A percentile compares a stretch with the other conserved stretches of the same genome.
These are phyloP conservation scores for Cephus spinipes DNA, from an alignment of 2,888 invertebrate genomes.

Conservation along the genomic window DNA sequence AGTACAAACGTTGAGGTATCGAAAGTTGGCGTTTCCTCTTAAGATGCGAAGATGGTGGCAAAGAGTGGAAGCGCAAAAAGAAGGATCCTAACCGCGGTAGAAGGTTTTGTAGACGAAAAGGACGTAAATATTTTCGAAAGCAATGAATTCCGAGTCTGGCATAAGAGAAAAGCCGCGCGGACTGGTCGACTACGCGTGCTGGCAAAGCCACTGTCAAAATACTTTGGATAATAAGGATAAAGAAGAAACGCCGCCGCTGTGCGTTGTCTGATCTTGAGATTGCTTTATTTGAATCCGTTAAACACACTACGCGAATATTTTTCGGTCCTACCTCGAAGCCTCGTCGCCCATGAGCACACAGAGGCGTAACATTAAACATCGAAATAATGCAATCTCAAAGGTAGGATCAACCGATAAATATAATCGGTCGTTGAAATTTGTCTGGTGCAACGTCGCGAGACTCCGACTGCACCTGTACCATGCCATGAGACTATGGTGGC, in stretches of 20 bases:
- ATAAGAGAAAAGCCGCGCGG: conserved; percentile 8
- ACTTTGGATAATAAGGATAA: conserved; percentile 30
- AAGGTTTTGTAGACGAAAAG: background rate
- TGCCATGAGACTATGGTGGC: background rate
- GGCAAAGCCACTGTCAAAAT: conserved; percentile 27
- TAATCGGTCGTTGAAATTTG: conserved; percentile 53
- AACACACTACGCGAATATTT: conserved; percentile 42
- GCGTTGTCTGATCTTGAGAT: conserved; percentile 55
- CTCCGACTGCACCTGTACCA: conserved; percentile 14
- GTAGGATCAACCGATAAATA: conserved; percentile 53
- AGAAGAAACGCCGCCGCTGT: conserved; percentile 44
- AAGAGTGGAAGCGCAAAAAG: background rate
- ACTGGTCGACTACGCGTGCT: background rate
- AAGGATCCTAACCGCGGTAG: background rate
- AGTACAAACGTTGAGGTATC: background rate
- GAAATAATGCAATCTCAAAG: conserved; percentile 53
- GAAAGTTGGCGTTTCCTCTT: background rate
- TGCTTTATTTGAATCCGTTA: conserved; percentile 56
- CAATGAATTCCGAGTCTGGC: conserved; percentile 41
- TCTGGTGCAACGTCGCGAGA: conserved; percentile 28
- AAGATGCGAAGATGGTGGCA: background rate
- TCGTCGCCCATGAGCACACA: conserved; percentile 17
- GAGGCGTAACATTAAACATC: conserved; percentile 48
- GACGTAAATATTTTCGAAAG: conserved; percentile 48
- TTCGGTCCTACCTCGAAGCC: conserved; percentile 16